phyloP scores from a whole-genome alignment of 2,888 invertebrate species.

The Abrostola triplasia region DNA sequence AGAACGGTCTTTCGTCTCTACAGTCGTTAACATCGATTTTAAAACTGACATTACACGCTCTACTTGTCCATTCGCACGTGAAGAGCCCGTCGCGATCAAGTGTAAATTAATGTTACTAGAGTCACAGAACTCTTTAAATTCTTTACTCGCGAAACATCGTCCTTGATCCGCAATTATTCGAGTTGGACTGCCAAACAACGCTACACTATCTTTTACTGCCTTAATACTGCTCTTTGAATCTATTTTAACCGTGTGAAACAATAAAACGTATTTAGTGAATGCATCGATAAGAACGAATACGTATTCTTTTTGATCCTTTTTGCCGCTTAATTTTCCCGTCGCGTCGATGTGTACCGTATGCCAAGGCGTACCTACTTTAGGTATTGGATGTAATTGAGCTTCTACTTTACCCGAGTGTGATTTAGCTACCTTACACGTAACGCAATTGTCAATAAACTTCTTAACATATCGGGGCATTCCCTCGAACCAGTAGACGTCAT shows the following conservation, averaged over 20 bases:
- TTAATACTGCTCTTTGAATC: not conserved
- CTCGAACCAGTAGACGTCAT: slow-evolving; percentile 13
- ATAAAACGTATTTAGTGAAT: slow-evolving; percentile 7
- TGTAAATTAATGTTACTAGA: slow-evolving; percentile 19
- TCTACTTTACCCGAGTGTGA: slow-evolving; percentile 42
- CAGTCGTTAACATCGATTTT: too few species aligned
- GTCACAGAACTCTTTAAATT: slow-evolving; percentile 38
- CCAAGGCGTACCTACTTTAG: slow-evolving; percentile 15
- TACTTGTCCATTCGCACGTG: too few species aligned
- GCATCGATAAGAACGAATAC: slow-evolving; percentile 9
- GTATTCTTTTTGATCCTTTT: not conserved
- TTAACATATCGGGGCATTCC: slow-evolving; percentile 10
- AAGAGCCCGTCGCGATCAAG: too few species aligned
- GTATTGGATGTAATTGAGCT: slow-evolving; percentile 47
- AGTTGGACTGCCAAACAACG: slow-evolving; percentile 12
- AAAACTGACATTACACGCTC: too few species aligned
- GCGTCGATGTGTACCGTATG: slow-evolving; percentile 11
- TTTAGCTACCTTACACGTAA: slow-evolving; percentile 50
- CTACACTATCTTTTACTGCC: not conserved
- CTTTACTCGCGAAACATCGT: slow-evolving; percentile 14
- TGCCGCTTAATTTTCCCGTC: slow-evolving; percentile 1
- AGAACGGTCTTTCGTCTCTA: too few species aligned
- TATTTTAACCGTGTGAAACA: not conserved
- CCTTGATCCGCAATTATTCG: slow-evolving; percentile 13
- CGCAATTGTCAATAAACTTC: slow-evolving; percentile 18